Evolutionary conservation across 2,113 vertebrate genomes (phyloP), one percentile per base, ranked within the genome.

Genomic region (Bagarius yarrelli): DNA sequence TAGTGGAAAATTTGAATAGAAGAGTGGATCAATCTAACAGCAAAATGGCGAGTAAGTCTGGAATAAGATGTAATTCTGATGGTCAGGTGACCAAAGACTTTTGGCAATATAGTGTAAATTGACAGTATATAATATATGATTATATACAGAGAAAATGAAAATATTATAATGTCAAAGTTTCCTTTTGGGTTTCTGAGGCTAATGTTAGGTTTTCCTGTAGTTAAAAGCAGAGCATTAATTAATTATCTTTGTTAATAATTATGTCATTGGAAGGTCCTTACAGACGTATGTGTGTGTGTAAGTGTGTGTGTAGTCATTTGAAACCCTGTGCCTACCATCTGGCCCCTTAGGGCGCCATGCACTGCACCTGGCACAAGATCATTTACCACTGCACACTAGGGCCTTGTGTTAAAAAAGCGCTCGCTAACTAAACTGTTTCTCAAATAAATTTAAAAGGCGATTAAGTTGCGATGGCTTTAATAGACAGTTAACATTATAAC

Each of bases 241-340:
- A 44, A 6, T n/a, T n/a, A n/a, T n/a, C 16, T 67, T 14, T 2
- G 15, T 47, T 15, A 69, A 25, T 69, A 47, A 69, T 69, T 69
- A 15, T 44, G 1, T 47, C 0, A n/a, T 16, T 15, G 14, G 14
- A 69, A 25, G 40, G 5, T 69, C 5, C 23, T 47, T 2, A 25
- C 23, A 47, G n/a, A 30, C 12, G 60, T 30, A 18, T 21, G 18
- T 44, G 36, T 23, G 40, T 44, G 30, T 18, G 61, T 34, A 21
- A 5, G 9, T 19, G 55, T 40, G 71, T 61, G 59, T 82, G 63
- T 67, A 73, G 87, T 84, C 81, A 86, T 85, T 75, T 66, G 87
- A 83, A 86, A 88, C 79, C 80, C 55, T 86, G 82, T 87, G 82
- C 76, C 16, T 86, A 73, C 90, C 89, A 90, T 89, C 89, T 91